These are phyloP conservation scores for Eubasilissa splendida DNA, from an alignment of 2,888 invertebrate species.

Conservation along the genomic window DNA sequence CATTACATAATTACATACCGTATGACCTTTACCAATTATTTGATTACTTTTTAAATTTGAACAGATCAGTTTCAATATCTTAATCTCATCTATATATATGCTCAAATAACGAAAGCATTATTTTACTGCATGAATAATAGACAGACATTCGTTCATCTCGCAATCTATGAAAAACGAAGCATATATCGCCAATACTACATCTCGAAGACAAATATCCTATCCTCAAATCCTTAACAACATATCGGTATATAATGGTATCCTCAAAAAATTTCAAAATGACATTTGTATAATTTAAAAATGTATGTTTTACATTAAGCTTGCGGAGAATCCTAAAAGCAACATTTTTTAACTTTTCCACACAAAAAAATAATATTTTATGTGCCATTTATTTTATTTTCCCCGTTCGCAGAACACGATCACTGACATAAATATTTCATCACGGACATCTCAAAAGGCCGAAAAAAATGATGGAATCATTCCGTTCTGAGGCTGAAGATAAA, in stretches of 20 bases:
- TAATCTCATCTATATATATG: too few species aligned
- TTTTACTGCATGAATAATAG: too few species aligned
- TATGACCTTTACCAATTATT: too few species aligned
- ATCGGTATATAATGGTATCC: not conserved
- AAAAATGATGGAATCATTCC: constrained; percentile 33
- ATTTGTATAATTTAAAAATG: not conserved
- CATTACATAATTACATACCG: too few species aligned
- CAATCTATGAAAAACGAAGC: too few species aligned
- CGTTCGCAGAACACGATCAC: constrained; percentile 16
- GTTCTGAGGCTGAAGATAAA: constrained; percentile 9
- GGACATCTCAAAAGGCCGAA: not conserved
- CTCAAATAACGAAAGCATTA: too few species aligned
- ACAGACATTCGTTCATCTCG: too few species aligned
- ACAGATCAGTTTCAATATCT: too few species aligned
- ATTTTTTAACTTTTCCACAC: not conserved
- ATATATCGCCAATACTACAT: too few species aligned
- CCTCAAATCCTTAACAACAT: too few species aligned
- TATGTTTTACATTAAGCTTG: not conserved
- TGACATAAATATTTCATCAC: constrained; percentile 27
- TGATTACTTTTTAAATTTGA: too few species aligned
- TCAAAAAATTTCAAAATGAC: not conserved
- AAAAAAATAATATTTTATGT: not conserved
- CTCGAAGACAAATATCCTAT: too few species aligned
- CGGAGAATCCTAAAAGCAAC: not conserved
- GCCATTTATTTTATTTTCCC: constrained; percentile 23